Conservation (phyloP, 2,797 vertebrate species). For the Sciurus vulgaris region DNA sequence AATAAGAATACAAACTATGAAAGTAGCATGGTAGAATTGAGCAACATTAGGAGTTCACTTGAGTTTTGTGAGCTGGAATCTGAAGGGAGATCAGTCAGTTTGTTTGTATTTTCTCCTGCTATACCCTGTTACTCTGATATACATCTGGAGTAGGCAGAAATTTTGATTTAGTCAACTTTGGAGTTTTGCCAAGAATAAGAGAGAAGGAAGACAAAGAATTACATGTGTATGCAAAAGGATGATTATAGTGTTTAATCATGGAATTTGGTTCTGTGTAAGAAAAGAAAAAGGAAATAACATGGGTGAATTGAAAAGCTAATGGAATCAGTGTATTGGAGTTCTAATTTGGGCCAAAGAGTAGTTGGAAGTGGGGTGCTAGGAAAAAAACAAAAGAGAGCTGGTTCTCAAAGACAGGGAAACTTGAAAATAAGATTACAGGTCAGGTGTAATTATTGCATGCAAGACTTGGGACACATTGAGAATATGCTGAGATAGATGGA, state of each 20-base stretch:
- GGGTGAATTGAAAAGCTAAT: background rate
- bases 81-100: background rate
- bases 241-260: background rate
- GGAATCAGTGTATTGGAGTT: background rate
- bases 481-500: background rate
- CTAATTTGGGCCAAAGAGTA: background rate
- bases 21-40: background rate
- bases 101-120: background rate
- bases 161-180: conserved; percentile 11
- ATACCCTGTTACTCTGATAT: background rate
- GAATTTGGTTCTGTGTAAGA: conserved; percentile 32
- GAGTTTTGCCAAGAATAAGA: background rate
- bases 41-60: background rate
- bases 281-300: conserved; percentile 38
- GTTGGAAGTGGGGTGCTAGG: background rate
- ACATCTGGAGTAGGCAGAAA: background rate
- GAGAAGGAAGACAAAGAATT: conserved; percentile 38
- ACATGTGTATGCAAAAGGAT: background rate
- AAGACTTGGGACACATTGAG: background rate
- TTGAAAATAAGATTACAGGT: background rate
- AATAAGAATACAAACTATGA: background rate
- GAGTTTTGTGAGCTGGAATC: background rate
- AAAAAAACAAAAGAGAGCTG: background rate
- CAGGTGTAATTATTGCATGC: background rate
- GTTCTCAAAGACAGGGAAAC: background rate